Percentiles rank a stretch among this genome's conserved stretches.
These are phyloP conservation scores for Scytalopus superciliaris DNA, from an alignment of 2,113 vertebrate genomes.

Conservation along the genomic window DNA sequence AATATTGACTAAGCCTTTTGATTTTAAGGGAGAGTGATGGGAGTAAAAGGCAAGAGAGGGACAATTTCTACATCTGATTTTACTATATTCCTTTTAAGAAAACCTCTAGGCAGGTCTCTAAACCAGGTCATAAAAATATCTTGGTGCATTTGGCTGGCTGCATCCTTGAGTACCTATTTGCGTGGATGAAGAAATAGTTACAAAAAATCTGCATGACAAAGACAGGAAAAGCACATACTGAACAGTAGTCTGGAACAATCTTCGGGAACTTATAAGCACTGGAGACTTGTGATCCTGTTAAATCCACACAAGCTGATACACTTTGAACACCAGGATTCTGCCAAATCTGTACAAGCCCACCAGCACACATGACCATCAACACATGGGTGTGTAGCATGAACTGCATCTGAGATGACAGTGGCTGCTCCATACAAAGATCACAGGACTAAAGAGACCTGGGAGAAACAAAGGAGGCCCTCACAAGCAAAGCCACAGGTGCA, in stretches of 20 bases:
- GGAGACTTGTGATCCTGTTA: neutral
- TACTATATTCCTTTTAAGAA: neutral
- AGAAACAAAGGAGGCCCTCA: neutral
- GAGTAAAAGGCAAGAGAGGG: neutral
- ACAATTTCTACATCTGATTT: neutral
- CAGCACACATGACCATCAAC: neutral
- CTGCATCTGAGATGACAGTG: neutral
- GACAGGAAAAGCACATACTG: neutral
- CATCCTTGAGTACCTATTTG: neutral
- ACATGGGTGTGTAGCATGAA: neutral
- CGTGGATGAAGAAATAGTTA: neutral
- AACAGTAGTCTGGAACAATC: neutral
- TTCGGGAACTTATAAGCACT: neutral
- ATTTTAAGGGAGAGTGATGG: neutral
- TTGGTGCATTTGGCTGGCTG: neutral
- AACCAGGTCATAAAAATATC: rapidly evolving
- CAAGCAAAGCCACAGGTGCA: neutral
- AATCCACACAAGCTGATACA: neutral
- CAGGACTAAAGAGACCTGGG: neutral
- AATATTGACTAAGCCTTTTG: neutral
- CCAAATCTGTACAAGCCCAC: neutral
- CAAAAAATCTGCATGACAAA: neutral
- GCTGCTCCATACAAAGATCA: neutral
- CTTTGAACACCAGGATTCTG: neutral
- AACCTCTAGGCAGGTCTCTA: neutral